These are phyloP conservation scores for Microctonus hyperodae DNA, from an alignment of 2,888 invertebrate species.

Conservation along the genomic window DNA sequence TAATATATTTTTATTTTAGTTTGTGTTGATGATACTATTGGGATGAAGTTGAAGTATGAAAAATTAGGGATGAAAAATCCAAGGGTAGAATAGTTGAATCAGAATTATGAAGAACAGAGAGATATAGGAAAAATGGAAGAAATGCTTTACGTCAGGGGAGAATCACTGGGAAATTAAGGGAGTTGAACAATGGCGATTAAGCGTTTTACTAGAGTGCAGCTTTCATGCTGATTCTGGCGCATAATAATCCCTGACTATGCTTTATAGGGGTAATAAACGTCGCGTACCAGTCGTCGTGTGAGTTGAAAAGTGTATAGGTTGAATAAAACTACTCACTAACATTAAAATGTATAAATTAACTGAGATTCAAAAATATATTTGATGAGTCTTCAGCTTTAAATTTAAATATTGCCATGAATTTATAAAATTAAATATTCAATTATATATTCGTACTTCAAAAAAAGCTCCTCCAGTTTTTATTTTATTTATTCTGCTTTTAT, in stretches of 20 bases:
- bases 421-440: too few species aligned
- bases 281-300: constrained; percentile 29
- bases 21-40: background rate
- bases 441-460: too few species aligned
- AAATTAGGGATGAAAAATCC: background rate
- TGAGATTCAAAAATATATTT: background rate
- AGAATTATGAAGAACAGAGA: background rate
- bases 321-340: background rate
- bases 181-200: constrained; percentile 38
- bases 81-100: background rate
- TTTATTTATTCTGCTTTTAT: too few species aligned
- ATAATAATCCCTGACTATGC: constrained; percentile 35
- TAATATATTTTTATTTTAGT: background rate
- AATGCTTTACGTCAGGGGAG: constrained; percentile 2
- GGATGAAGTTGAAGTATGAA: too few species aligned
- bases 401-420: too few species aligned
- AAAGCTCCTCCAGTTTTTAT: too few species aligned
- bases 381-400: too few species aligned
- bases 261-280: constrained; percentile 52
- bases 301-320: too few species aligned
- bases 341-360: background rate
- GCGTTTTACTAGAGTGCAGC: constrained; percentile 36
- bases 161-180: constrained; percentile 20
- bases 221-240: constrained; percentile 25
- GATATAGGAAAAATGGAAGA: background rate